These are phyloP conservation scores for Coenonympha glycerion DNA, from an alignment of 2,888 invertebrate species.

Conservation along the genomic window DNA sequence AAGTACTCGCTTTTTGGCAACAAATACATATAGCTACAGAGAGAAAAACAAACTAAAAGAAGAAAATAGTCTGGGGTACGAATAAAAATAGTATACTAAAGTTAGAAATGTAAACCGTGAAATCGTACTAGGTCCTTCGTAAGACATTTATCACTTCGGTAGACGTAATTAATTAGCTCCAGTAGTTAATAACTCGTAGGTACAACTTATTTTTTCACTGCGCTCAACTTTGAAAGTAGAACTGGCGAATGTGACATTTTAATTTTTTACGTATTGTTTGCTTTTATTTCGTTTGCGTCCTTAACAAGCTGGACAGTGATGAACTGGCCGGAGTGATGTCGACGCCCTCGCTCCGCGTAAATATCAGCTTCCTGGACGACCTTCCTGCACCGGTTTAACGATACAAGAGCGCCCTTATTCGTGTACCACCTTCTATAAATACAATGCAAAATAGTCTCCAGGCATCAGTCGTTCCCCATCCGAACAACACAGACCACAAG, in stretches of 20 bases:
- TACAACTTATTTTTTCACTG: neutral
- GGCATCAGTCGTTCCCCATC: constrained; percentile 55
- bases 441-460: constrained; percentile 36
- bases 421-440: constrained; percentile 58
- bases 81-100: neutral
- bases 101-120: neutral
- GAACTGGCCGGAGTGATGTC: constrained; percentile 43
- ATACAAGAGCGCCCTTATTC: constrained; percentile 60
- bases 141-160: neutral
- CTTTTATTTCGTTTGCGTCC: constrained; percentile 18
- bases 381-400: constrained; percentile 57
- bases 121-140: neutral
- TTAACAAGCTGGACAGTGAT: constrained; percentile 39
- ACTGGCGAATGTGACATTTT: neutral
- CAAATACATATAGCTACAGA: too few species aligned
- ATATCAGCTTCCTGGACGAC: constrained; percentile 62
- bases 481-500: constrained; percentile 64
- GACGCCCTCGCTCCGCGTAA: constrained; percentile 56
- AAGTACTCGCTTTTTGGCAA: too few species aligned
- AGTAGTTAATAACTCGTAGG: neutral
- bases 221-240: neutral
- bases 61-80: too few species aligned
- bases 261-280: constrained; percentile 10
- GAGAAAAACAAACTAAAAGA: too few species aligned
- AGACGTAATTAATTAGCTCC: constrained; percentile 1